Conservation (phyloP, 2,113 vertebrate species). For the Fregata magnificens region DNA sequence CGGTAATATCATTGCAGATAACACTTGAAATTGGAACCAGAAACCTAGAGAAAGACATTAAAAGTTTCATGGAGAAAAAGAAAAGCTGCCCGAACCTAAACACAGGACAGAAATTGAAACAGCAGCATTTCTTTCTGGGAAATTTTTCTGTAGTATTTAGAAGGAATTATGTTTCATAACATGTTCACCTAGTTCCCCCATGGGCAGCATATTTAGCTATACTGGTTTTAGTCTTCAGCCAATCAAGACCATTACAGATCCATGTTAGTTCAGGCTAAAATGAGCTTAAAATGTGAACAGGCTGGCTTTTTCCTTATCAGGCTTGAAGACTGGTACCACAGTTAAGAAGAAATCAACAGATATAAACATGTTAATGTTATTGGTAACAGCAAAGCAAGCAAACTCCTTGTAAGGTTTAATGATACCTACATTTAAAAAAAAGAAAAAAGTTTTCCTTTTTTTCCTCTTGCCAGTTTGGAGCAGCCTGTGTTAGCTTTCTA, state of each 20-base stretch:
- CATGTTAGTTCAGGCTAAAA: background rate
- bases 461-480: background rate
- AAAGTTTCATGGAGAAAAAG: background rate
- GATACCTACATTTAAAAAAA: background rate
- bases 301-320: background rate
- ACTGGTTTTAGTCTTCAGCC: background rate
- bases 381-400: background rate
- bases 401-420: background rate
- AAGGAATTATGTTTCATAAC: background rate
- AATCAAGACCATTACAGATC: background rate
- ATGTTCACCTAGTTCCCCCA: background rate
- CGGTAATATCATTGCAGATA: constrained; percentile 97
- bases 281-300: background rate
- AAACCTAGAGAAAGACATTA: constrained; percentile 80
- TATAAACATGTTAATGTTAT: background rate
- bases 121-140: background rate
- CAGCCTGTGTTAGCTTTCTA: background rate
- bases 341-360: background rate
- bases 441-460: background rate
- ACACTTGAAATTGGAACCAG: constrained; percentile 96
- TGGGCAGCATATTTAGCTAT: background rate
- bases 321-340: background rate
- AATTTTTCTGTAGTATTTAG: background rate
- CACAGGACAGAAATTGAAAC: background rate
- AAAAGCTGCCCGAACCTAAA: background rate